Conservation (phyloP, 2,888 invertebrate genomes). For the Thecophora atra region DNA sequence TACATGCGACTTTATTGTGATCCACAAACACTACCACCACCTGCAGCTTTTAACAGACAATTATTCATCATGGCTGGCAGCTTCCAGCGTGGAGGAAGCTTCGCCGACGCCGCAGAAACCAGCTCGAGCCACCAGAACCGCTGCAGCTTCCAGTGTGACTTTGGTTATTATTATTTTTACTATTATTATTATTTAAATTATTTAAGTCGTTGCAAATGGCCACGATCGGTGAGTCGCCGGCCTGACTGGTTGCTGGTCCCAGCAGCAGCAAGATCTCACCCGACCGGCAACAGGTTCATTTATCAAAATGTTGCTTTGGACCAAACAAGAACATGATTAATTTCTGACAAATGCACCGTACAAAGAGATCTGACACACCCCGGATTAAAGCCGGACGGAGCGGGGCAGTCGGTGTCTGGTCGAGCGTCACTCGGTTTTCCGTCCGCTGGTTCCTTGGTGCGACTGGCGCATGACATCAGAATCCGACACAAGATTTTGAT, state of each 20-base stretch:
- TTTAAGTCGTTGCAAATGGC: constrained; percentile 3
- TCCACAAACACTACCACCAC: constrained; percentile 31
- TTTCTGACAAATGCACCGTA: constrained; percentile 64
- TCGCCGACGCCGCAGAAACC: not conserved
- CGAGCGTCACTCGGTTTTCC: constrained; percentile 9
- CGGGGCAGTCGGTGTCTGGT: constrained; percentile 14
- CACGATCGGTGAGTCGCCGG: not conserved
- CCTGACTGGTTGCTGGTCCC: not conserved
- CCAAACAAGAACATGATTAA: constrained; percentile 64
- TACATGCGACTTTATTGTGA: constrained; percentile 33
- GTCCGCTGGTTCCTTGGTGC: not conserved
- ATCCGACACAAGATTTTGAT: constrained; percentile 22
- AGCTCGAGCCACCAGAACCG: constrained; percentile 3
- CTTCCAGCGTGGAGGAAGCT: not conserved
- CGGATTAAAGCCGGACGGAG: constrained; percentile 38
- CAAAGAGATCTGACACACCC: constrained; percentile 64
- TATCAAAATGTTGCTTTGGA: constrained; percentile 53
- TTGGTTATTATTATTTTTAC: constrained; percentile 27
- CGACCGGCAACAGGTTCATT: constrained; percentile 49
- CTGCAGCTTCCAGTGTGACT: constrained; percentile 23
- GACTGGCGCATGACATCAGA: constrained; percentile 35
- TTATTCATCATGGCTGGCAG: constrained; percentile 25
- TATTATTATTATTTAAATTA: not conserved
- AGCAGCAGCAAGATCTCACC: not conserved
- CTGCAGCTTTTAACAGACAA: constrained; percentile 28